These are phyloP conservation scores for Rhabdornis inornatus DNA, from an alignment of 2,113 vertebrate species.

Conservation along the genomic window DNA sequence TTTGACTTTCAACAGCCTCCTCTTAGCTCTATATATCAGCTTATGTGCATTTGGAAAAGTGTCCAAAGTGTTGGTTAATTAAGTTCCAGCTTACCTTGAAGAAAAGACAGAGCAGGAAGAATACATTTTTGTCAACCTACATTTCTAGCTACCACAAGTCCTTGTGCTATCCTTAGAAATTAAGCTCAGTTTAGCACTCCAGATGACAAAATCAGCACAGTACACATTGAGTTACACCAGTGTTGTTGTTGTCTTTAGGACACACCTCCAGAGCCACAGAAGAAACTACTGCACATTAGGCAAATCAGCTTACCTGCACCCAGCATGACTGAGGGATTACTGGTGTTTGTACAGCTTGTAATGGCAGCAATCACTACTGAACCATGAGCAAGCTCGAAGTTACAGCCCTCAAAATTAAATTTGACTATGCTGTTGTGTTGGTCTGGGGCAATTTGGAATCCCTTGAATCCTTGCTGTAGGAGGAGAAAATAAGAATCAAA, in stretches of 20 bases:
- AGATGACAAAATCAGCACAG: background rate
- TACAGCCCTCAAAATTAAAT: constrained; percentile 78
- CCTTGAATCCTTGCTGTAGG: constrained; percentile 95
- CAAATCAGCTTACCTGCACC: constrained; percentile 84
- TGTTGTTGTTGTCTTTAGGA: background rate
- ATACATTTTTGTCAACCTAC: background rate
- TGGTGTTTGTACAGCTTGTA: constrained; percentile 99
- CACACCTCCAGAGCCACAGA: background rate
- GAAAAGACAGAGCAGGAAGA: background rate
- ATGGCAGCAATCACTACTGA: constrained; percentile 97
- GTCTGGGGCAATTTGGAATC: constrained; percentile 86
- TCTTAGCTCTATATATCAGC: background rate
- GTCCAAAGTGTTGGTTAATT: background rate
- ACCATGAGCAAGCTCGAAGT: constrained; percentile 85
- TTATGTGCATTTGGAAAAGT: background rate
- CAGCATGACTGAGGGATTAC: constrained; percentile 97
- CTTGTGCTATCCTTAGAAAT: background rate
- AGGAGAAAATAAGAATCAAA: background rate
- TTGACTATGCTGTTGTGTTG: constrained; percentile 67
- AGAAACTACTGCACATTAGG: background rate
- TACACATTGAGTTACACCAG: background rate
- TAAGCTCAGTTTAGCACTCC: background rate
- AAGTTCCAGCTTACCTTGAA: background rate
- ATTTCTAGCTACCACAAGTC: background rate
- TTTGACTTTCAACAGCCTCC: background rate